phyloP scores from a whole-genome alignment of 2,888 invertebrate species.

The Synanthedon vespiformis region DNA sequence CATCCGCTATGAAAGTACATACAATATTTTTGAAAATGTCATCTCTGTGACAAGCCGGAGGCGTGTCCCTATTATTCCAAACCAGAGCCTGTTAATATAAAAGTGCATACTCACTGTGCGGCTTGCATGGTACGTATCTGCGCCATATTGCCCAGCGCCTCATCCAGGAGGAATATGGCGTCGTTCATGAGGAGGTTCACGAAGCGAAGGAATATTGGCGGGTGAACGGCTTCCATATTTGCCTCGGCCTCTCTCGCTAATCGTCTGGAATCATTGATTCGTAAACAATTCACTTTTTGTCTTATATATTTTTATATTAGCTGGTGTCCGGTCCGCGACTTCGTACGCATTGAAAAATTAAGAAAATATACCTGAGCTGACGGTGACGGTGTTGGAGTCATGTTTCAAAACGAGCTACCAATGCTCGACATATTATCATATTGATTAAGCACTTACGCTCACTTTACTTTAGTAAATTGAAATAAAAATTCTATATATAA shows the following conservation, averaged over 20 bases:
- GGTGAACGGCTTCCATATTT: constrained; percentile 90
- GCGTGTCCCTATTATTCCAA: no score
- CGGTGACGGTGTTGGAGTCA: background rate
- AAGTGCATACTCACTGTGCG: constrained; percentile 69
- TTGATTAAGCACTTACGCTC: background rate
- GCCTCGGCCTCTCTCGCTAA: constrained; percentile 84
- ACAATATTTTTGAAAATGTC: no score
- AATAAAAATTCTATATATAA: background rate
- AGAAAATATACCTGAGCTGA: no score
- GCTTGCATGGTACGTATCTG: constrained; percentile 86
- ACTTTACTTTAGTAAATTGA: background rate
- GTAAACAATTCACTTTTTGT: no score
- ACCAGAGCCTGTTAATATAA: background rate
- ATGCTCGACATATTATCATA: background rate
- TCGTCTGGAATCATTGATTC: constrained; percentile 45
- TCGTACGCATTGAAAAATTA: no score
- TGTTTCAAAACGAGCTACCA: background rate
- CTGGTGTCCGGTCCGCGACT: no score
- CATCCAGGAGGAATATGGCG: constrained; percentile 94
- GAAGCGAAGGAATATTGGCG: constrained; percentile 93
- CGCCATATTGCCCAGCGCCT: constrained; percentile 89
- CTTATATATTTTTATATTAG: no score
- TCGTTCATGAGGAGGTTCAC: constrained; percentile 97
- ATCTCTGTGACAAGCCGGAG: no score
- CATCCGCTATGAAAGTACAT: no score